A percentile compares a stretch with the other conserved stretches of the same genome.
Evolutionary conservation across 2,113 vertebrate genomes (phyloP).

Genomic region (Dasypus novemcinctus): DNA sequence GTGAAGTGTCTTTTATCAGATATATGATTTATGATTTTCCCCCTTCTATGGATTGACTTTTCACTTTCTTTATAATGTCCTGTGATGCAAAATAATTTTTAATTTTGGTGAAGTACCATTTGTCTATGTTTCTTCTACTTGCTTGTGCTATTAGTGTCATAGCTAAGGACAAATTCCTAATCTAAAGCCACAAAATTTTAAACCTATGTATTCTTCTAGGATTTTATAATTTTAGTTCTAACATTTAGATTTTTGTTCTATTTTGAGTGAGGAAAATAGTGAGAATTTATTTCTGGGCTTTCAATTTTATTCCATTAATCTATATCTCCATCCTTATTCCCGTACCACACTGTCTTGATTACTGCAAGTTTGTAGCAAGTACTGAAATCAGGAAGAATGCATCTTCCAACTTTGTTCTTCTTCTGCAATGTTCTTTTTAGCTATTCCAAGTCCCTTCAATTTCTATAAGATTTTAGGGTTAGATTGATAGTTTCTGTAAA

Average conservation of each 20-base stretch:
- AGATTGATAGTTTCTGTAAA: not conserved
- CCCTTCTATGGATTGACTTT: not conserved
- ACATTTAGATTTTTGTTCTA: not conserved
- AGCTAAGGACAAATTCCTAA: not conserved
- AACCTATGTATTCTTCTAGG: not conserved
- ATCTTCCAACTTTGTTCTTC: too few species aligned
- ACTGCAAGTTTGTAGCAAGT: not conserved
- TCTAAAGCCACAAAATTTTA: not conserved
- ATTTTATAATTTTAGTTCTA: not conserved
- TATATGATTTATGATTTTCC: too few species aligned
- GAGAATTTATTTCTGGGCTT: not conserved
- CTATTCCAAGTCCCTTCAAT: not conserved
- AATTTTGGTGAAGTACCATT: not conserved
- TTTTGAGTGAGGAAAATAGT: not conserved
- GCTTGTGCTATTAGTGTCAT: not conserved
- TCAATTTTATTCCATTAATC: not conserved
- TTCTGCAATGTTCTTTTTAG: not conserved
- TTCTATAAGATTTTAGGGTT: not conserved
- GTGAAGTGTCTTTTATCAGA: too few species aligned
- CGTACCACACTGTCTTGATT: not conserved
- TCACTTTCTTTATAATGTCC: not conserved
- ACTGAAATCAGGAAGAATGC: not conserved
- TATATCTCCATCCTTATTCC: not conserved
- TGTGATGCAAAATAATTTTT: not conserved
- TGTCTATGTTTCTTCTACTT: not conserved